A percentile compares a stretch with the other conserved stretches of the same genome.
Evolutionary conservation across 2,113 vertebrate genomes (phyloP).

Genomic region (Myxocyprinus asiaticus): DNA sequence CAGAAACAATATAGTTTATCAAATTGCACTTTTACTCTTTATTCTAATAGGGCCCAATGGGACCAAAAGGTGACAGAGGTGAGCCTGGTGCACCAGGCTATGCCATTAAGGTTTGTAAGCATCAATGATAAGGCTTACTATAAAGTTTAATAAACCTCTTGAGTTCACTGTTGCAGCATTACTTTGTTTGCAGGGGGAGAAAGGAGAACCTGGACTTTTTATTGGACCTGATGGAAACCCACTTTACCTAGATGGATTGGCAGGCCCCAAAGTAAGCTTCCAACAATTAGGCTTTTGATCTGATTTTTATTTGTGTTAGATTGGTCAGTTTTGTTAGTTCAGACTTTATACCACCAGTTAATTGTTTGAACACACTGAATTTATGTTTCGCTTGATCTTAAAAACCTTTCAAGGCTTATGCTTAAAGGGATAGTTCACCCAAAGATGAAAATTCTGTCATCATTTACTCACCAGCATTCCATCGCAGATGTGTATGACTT

Average conservation of each 20-base stretch:
- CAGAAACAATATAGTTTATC: not conserved
- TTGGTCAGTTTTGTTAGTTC: not conserved
- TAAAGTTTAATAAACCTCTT: not conserved
- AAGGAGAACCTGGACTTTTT: conserved; percentile 75
- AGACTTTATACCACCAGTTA: too few species aligned
- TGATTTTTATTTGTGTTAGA: not conserved
- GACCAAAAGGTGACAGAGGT: conserved; percentile 74
- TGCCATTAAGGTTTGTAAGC: conserved; percentile 64
- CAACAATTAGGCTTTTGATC: not conserved
- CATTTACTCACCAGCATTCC: too few species aligned
- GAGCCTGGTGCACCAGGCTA: conserved; percentile 66
- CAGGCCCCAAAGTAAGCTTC: conserved; percentile 61
- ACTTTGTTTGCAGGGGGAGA: conserved; percentile 68
- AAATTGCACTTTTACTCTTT: not conserved
- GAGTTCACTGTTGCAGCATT: not conserved
- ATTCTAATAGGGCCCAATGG: conserved; percentile 64
- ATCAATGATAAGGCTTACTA: not conserved
- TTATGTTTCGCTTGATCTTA: too few species aligned
- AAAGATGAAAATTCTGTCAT: too few species aligned
- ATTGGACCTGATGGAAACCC: conserved; percentile 69
- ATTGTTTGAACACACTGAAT: too few species aligned
- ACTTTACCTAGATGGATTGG: conserved; percentile 59
- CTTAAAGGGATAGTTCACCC: too few species aligned
- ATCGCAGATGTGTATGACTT: too few species aligned
- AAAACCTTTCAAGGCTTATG: too few species aligned